phyloP scores from a whole-genome alignment of 2,888 invertebrate species.

The Heliconius charithonia region DNA sequence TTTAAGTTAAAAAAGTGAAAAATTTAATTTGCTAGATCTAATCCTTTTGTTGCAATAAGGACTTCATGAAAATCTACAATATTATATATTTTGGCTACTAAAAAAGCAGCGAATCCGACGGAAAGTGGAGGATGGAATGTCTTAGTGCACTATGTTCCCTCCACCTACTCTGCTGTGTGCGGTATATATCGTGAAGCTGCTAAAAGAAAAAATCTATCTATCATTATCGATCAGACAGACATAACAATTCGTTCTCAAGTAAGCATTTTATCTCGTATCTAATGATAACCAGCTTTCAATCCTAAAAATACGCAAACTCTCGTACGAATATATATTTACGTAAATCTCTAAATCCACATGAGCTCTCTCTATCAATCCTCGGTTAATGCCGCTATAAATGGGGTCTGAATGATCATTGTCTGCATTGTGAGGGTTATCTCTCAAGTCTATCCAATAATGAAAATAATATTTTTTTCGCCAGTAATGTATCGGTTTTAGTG shows the following conservation, averaged over 20 bases:
- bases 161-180: too few species aligned
- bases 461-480: slow-evolving; percentile 5
- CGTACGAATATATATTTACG: slow-evolving; percentile 50
- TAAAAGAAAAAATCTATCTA: too few species aligned
- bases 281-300: neutral
- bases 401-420: slow-evolving; percentile 41
- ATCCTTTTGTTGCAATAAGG: too few species aligned
- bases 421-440: slow-evolving; percentile 33
- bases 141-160: too few species aligned
- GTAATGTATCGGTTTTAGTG: neutral
- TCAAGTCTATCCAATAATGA: slow-evolving; percentile 11
- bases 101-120: too few species aligned
- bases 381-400: slow-evolving; percentile 49
- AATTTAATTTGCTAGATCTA: too few species aligned
- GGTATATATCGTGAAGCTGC: too few species aligned
- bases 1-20: too few species aligned
- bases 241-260: neutral
- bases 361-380: slow-evolving; percentile 54
- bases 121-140: too few species aligned
- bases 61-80: too few species aligned
- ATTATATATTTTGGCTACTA: too few species aligned
- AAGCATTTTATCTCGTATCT: neutral
- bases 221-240: neutral
- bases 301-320: slow-evolving; percentile 35
- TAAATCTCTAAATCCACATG: slow-evolving; percentile 52